phyloP scores from a whole-genome alignment of 2,113 vertebrate species.

The Ornithorhynchus anatinus region DNA sequence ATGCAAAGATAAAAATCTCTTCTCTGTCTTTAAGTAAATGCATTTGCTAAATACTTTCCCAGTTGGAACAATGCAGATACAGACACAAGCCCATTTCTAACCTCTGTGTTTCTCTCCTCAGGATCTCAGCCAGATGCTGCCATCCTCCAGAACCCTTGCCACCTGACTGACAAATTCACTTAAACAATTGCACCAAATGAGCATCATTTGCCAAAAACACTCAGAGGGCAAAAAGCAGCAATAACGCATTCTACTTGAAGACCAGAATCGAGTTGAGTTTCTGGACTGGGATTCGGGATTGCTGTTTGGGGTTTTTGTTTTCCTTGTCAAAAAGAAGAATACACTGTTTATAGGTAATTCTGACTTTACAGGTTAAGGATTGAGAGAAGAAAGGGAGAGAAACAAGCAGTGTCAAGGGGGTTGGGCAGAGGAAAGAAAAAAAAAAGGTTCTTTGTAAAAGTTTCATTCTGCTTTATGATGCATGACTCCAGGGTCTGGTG shows the following conservation, averaged over 20 bases:
- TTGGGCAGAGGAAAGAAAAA: neutral
- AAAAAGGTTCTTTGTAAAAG: neutral
- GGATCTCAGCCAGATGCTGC: neutral
- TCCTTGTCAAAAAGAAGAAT: neutral
- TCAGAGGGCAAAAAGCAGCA: neutral
- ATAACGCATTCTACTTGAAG: neutral
- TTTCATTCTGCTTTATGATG: neutral
- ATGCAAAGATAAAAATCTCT: neutral
- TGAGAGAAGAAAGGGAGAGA: neutral
- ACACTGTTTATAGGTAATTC: neutral
- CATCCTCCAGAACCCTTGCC: neutral
- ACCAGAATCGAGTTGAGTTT: neutral
- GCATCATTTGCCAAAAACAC: neutral
- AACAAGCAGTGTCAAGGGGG: neutral
- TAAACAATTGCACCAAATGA: neutral
- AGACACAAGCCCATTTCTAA: neutral
- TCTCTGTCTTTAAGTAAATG: neutral
- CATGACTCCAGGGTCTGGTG: too few relatives aligned
- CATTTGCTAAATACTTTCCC: neutral
- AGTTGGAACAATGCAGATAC: neutral
- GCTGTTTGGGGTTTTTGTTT: too few relatives aligned
- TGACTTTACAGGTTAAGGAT: neutral
- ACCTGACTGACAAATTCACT: neutral
- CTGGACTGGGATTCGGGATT: neutral
- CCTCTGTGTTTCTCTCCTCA: neutral